Percentiles rank a stretch among this genome's conserved stretches.
Conservation (phyloP, 2,888 invertebrate genomes). For the Drosophila lutescens region DNA sequence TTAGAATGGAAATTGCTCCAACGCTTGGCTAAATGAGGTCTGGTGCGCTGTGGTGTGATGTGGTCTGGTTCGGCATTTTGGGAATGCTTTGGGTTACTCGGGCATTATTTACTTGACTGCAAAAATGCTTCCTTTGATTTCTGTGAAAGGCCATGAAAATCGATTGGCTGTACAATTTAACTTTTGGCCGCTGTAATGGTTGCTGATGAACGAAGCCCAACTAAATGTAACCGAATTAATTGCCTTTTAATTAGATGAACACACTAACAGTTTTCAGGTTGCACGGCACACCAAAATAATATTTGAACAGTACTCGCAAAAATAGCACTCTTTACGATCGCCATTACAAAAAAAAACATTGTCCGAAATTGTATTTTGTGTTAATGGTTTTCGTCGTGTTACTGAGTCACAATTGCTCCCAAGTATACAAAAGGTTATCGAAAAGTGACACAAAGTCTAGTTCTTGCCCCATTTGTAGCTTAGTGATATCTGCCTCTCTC, state of each 20-base stretch:
- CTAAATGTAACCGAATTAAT: conserved; percentile 54
- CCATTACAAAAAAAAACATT: conserved; percentile 1
- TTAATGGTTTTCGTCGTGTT: not conserved
- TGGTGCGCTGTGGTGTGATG: conserved; percentile 19
- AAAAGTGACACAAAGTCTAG: conserved; percentile 4
- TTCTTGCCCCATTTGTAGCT: not conserved
- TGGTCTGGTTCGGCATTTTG: conserved; percentile 51
- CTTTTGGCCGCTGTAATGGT: conserved; percentile 20
- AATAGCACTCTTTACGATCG: conserved; percentile 16
- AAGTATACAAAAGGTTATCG: conserved; percentile 7
- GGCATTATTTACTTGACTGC: conserved; percentile 48
- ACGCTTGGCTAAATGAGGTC: conserved; percentile 17
- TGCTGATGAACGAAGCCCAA: conserved; percentile 7
- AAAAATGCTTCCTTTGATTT: conserved; percentile 58
- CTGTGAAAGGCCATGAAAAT: conserved; percentile 60
- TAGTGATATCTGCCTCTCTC: not conserved
- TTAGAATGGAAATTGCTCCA: conserved; percentile 51
- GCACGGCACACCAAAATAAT: not conserved
- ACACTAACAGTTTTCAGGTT: conserved; percentile 22
- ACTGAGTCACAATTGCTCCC: conserved; percentile 7
- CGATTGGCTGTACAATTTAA: conserved; percentile 69
- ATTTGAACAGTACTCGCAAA: not conserved
- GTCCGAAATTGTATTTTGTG: conserved; percentile 12
- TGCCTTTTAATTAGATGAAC: conserved; percentile 63
- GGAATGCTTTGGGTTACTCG: conserved; percentile 49